These are phyloP conservation scores for Drosophila suboccidentalis DNA, from an alignment of 2,888 invertebrate species.

Conservation along the genomic window DNA sequence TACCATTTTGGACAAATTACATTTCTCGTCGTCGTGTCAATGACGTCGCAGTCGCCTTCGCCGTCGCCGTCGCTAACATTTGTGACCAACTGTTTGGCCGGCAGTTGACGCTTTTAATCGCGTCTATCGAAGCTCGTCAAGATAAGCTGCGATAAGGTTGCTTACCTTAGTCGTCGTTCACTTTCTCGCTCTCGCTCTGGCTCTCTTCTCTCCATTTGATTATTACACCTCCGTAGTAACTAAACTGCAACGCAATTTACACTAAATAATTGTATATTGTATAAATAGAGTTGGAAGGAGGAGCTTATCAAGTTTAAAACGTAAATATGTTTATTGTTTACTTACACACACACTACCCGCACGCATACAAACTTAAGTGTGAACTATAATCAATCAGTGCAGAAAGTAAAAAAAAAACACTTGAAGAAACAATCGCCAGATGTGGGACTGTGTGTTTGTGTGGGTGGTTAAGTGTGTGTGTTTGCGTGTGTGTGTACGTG, in stretches of 20 bases:
- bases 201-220: neutral
- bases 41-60: slow-evolving; percentile 42
- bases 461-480: slow-evolving; percentile 4
- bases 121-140: slow-evolving; percentile 28
- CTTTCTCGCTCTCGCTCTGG: neutral
- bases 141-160: slow-evolving; percentile 51
- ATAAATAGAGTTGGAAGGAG: neutral
- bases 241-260: slow-evolving; percentile 48
- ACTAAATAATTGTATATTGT: neutral
- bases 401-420: slow-evolving; percentile 36
- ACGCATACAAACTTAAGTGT: neutral
- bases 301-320: slow-evolving; percentile 21
- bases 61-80: slow-evolving; percentile 24
- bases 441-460: slow-evolving; percentile 15
- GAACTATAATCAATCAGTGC: slow-evolving; percentile 43
- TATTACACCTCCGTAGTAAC: slow-evolving; percentile 25
- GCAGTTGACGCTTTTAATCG: slow-evolving; percentile 31
- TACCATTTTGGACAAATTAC: slow-evolving; percentile 68
- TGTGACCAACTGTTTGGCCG: slow-evolving; percentile 10
- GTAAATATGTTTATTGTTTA: slow-evolving; percentile 20
- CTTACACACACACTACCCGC: neutral
- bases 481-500: too few species aligned
- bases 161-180: neutral
- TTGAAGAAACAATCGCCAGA: slow-evolving; percentile 40
- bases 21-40: slow-evolving; percentile 55